These are phyloP conservation scores for Temnothorax ravouxi DNA, from an alignment of 2,888 invertebrate species.

Conservation along the genomic window DNA sequence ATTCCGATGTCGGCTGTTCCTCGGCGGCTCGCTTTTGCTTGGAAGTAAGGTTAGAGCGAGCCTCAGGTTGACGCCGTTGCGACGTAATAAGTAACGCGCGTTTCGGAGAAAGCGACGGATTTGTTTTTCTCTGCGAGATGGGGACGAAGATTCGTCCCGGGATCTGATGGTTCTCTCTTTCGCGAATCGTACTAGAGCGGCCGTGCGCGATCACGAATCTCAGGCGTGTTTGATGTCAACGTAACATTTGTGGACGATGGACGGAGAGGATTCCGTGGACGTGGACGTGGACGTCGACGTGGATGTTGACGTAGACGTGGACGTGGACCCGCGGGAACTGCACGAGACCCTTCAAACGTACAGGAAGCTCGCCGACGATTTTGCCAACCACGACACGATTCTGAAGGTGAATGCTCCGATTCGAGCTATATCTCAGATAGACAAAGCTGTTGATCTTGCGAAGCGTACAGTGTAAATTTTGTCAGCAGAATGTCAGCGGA, in stretches of 20 bases:
- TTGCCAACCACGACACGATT: conserved; percentile 85
- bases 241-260: conserved; percentile 72
- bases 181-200: neutral
- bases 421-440: neutral
- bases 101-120: neutral
- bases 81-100: conserved; percentile 30
- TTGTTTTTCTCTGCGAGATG: neutral
- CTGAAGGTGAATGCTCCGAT: conserved; percentile 80
- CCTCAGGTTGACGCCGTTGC: neutral
- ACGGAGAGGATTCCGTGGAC: conserved; percentile 79
- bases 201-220: neutral
- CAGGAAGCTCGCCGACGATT: conserved; percentile 83
- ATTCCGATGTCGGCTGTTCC: neutral
- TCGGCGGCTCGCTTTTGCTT: neutral
- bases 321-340: conserved; percentile 80
- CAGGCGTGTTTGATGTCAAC: conserved; percentile 63
- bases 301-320: conserved; percentile 68
- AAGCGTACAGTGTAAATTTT: neutral
- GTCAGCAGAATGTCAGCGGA: neutral
- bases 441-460: neutral
- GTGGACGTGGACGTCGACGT: conserved; percentile 63
- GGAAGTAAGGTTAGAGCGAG: conserved; percentile 10
- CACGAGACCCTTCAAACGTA: conserved; percentile 83
- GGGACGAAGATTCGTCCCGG: neutral
- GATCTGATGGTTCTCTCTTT: neutral